Base-by-base conservation (phyloP, 2,797 vertebrate species). In the Psittacula derbiana region DNA sequence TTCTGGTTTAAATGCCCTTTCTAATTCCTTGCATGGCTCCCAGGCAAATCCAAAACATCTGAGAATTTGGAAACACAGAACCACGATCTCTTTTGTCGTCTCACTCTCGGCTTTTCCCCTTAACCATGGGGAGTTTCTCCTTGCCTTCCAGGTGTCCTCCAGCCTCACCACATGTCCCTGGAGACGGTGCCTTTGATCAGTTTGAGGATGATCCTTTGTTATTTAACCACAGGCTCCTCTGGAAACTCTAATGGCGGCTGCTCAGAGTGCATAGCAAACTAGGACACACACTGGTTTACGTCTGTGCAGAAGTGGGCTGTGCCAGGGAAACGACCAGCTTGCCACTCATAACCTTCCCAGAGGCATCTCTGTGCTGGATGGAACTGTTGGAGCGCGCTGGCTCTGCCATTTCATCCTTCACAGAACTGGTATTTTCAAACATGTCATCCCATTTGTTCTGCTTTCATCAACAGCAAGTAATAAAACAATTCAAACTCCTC, bases 391-490 rank as follows among this genome's bases (percentile, higher is more conserved):
- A 93, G 65, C 27, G 0, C 1, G 3, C 69, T 86, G 76, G 74
- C 93, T 92, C 86, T 86, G 85, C 70, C 0, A 2, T 80, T 93
- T 90, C 95, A 92, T 91, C 94, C 96, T 69, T 67, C 95, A 89
- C 84, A 92, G 95, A 89, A 66, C 83, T 91, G 95, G 94, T 95
- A 95, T 93, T 97, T 93, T 85, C 87, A 96, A 95, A 97, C 96
- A 97, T 97, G 93, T 96, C 96, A 96, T 97, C 95, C 95, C 88
- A 93, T 95, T 97, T 96, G 94, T 96, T 94, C 95, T 62, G 92
- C 90, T 96, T 97, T 95, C 88, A 91, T 94, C 80, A 88, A 82
- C 55, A 73, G 28, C 71, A 40, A 91, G 72, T 27, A 80, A 95
- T 82, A 88, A 91, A 95, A 23, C 86, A 67, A 89, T 73, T 82